A percentile compares a stretch with the other conserved stretches of the same genome.
These are phyloP conservation scores for Acrocyrtus sp. DNA, from an alignment of 2,888 invertebrate genomes.

Conservation along the genomic window DNA sequence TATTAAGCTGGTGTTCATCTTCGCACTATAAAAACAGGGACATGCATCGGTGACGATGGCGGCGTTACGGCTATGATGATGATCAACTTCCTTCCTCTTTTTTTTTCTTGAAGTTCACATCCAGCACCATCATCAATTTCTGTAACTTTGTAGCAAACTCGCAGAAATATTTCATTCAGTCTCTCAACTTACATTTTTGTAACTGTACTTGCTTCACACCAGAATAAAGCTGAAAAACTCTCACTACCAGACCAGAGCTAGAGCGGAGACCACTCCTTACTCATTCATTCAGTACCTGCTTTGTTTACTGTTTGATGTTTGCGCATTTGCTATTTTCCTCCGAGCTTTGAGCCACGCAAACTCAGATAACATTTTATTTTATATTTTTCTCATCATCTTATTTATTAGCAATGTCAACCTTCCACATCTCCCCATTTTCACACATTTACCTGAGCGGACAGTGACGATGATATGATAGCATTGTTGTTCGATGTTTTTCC, in stretches of 20 bases:
- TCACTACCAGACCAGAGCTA: neutral
- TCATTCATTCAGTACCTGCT: no score
- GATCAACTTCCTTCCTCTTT: conserved; percentile 14
- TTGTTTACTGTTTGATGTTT: no score
- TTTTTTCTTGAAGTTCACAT: neutral
- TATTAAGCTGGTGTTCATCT: no score
- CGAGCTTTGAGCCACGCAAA: neutral
- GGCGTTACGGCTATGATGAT: neutral
- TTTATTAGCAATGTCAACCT: conserved; percentile 22
- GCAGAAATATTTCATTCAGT: no score
- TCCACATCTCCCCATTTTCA: conserved; percentile 13
- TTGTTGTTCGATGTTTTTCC: neutral
- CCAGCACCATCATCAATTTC: no score
- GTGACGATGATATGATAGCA: neutral
- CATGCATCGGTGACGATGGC: neutral
- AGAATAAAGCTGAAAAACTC: no score
- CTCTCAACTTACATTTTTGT: no score
- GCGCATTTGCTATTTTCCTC: neutral
- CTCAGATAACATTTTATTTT: neutral
- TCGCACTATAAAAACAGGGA: no score
- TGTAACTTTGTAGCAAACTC: no score
- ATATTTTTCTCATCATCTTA: neutral
- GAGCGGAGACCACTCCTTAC: neutral
- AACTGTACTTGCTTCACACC: no score
- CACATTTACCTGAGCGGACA: conserved; percentile 2